Base-by-base conservation (phyloP, 2,797 vertebrate species). In the Anisognathus igniventris region DNA sequence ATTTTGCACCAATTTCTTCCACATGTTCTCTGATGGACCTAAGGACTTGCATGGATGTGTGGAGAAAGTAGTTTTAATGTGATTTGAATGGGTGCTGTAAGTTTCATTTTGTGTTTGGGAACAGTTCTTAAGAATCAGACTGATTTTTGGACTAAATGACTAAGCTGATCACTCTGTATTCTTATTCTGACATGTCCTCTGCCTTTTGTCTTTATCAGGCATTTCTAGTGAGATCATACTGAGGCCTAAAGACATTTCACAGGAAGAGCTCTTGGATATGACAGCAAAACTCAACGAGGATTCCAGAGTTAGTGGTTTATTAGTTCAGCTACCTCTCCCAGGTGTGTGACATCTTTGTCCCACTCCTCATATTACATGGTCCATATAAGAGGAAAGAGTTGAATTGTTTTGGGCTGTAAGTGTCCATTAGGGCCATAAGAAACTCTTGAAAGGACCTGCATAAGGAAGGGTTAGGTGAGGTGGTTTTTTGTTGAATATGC, bases 291-390 rank as follows among this genome's bases (percentile, higher is more conserved):
- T 99, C 97, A 99, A 99, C 93, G 96, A 97, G 86, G 98, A 99
- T 95, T 98, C 98, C 90, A 98, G 97, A 96, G 98, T 99, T 95
- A 99, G 98, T 91, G 99, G 99, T 45, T 95, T 99, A 86, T 97
- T 99, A 91, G 98, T 99, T 95, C 99, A 99, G 95, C 97, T 99
- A 61, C 99, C 99, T 79, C 98, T 99, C 78, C 99, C 99, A 95
- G 99, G 99, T 99, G 94, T 37, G 70, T 73, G 76, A 35, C 6
- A 2, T 56, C n/a, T 93, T 40, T 83, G 3, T 89, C 30, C 33
- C 23, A 5, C 16, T 45, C 39, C 18, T 81, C 56, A 7, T 15
- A 8, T 16, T 14, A 25, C 50, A 23, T 12, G 11, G 40, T 57
- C 65, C 20, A 2, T 22, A 2, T 65, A 17, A 77, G 56, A 44